Evolutionary conservation across 2,113 vertebrate species (phyloP).

Genomic region (Chrysochloris asiatica): DNA sequence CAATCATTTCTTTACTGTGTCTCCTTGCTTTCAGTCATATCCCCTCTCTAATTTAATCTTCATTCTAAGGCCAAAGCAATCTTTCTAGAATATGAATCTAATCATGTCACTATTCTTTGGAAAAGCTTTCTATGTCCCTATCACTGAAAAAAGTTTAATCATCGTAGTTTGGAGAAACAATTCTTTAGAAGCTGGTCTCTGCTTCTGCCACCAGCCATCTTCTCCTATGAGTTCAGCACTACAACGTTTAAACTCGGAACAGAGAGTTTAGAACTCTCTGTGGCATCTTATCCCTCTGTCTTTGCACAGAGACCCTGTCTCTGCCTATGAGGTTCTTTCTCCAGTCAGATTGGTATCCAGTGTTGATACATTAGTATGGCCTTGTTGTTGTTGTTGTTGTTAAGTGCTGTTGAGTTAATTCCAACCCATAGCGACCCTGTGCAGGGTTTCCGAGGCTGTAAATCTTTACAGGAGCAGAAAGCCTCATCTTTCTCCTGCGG

Average conservation of each 20-base stretch:
- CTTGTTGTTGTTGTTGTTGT: no score
- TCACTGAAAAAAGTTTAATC: not conserved
- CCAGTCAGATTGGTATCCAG: not conserved
- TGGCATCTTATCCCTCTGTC: not conserved
- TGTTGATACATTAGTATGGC: not conserved
- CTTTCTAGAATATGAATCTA: not conserved
- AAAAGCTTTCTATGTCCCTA: not conserved
- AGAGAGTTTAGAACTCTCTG: not conserved
- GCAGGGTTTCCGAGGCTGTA: no score
- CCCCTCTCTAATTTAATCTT: not conserved
- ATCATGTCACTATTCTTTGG: not conserved
- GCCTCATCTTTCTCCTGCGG: no score
- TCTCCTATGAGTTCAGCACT: not conserved
- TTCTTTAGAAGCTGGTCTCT: not conserved
- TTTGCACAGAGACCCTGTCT: not conserved
- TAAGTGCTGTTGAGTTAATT: no score
- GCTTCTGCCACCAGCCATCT: not conserved
- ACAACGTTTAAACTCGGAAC: no score
- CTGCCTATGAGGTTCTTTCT: not conserved
- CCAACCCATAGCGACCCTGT: no score
- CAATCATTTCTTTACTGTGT: not conserved
- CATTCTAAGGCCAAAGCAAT: not conserved
- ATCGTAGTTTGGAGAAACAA: not conserved
- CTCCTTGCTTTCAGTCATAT: not conserved
- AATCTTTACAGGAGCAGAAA: no score